Evolutionary conservation across 2,888 invertebrate genomes (phyloP).

Genomic region (Folsomia manolachei): DNA sequence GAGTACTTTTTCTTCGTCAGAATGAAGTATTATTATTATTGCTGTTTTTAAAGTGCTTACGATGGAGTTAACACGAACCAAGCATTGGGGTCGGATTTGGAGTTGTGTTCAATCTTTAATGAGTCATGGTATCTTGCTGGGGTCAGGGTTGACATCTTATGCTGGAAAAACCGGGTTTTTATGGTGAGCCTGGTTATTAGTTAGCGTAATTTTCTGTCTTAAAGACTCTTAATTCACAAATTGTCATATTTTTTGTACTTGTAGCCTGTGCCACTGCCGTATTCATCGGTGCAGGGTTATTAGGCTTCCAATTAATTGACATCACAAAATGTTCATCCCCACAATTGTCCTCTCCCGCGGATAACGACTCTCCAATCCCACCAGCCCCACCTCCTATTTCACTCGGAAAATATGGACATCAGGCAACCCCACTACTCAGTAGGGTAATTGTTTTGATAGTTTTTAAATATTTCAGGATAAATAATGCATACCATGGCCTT

Average conservation of each 20-base stretch:
- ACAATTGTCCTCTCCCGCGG: conserved; percentile 43
- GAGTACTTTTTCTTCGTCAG: too few species aligned
- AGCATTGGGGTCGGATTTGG: conserved; percentile 49
- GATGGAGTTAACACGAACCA: conserved; percentile 48
- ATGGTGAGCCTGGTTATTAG: too few species aligned
- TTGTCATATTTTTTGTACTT: too few species aligned
- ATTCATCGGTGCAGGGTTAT: conserved; percentile 46
- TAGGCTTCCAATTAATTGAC: conserved; percentile 47
- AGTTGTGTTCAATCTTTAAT: conserved; percentile 45
- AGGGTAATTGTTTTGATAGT: background rate
- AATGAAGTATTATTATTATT: too few species aligned
- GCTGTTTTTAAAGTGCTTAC: too few species aligned
- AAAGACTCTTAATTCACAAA: too few species aligned
- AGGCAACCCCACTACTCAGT: conserved; percentile 24
- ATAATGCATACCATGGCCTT: too few species aligned
- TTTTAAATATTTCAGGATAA: too few species aligned
- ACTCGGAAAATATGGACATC: conserved; percentile 36
- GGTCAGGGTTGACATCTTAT: conserved; percentile 42
- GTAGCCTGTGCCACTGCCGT: conserved; percentile 49
- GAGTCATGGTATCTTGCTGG: conserved; percentile 46
- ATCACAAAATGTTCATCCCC: conserved; percentile 48
- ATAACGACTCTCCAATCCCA: conserved; percentile 44
- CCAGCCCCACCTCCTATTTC: conserved; percentile 46
- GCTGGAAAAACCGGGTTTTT: conserved; percentile 48
- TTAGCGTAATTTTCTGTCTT: too few species aligned